Evolutionary conservation across 2,797 vertebrate species (phyloP).

Genomic region (Mallotus villosus): DNA sequence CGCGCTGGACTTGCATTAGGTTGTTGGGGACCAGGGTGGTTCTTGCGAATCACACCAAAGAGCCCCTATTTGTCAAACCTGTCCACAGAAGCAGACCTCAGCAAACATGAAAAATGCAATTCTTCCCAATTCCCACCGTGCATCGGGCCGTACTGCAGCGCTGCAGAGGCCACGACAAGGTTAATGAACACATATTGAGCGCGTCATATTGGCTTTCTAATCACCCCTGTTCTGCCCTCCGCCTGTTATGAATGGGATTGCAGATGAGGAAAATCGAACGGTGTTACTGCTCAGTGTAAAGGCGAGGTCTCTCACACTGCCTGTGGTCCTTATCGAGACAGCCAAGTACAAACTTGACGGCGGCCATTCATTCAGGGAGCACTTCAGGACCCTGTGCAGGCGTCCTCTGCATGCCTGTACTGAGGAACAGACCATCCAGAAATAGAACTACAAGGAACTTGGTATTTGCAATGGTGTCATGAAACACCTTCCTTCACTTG

Average conservation of each 20-base stretch:
- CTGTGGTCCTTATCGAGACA: background rate
- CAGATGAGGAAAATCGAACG: slow-evolving; percentile 2
- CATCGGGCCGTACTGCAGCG: background rate
- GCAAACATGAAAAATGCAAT: slow-evolving; percentile 6
- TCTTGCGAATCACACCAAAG: slow-evolving; percentile 1
- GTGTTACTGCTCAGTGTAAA: background rate
- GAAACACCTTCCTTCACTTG: background rate
- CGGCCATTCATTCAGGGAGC: too few species aligned
- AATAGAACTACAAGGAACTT: too few species aligned
- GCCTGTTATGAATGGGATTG: background rate
- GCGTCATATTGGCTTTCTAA: background rate
- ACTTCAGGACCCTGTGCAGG: too few species aligned
- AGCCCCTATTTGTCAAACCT: slow-evolving; percentile 14
- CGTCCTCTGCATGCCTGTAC: too few species aligned
- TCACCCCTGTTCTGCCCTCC: background rate
- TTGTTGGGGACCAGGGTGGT: background rate
- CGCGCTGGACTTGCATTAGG: background rate
- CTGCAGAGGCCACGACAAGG: background rate
- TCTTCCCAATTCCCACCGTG: slow-evolving; percentile 1
- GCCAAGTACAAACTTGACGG: background rate
- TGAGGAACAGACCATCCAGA: too few species aligned
- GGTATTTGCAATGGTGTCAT: background rate
- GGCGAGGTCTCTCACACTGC: background rate
- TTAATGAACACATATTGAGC: slow-evolving; percentile 3
- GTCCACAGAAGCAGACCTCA: slow-evolving; percentile 9